Evolutionary conservation across 2,113 vertebrate genomes (phyloP), one percentile per base, ranked within the genome.

Genomic region (Sphaerodactylus townsendi): DNA sequence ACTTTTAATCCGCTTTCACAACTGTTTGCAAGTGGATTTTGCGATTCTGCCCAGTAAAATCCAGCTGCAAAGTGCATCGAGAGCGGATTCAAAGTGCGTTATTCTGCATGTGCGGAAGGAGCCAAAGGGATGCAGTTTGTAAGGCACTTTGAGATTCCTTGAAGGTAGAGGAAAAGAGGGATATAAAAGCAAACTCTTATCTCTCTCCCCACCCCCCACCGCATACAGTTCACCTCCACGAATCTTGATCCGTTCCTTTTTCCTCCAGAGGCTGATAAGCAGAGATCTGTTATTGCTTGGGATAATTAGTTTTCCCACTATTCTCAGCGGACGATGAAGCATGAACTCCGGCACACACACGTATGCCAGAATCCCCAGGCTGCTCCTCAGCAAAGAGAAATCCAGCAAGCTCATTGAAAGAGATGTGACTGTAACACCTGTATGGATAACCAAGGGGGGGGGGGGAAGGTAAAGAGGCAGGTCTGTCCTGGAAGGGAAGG

Each of bases 361-460:
- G 14, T 33, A 11, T 2, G 4, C 1, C 10, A 17, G 2, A 23
- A 70, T 3, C 10, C 23, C 50, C 65, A 35, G 17, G 8, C 15
- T 37, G 48, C 81, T 46, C 39, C 89, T 68, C 2, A 0, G 19
- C 0, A 23, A 21, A 21, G 50, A 35, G 77, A 17, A 77, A 35
- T 48, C 50, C 6, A 48, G 15, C 48, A 19, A 75, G 41, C 82
- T 86, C 76, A 56, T 87, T 88, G 86, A 70, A 15, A 65, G 15
- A 65, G 72, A 2, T 33, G 11, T 85, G 44, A 83, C 85, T 88
- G 14, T 28, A 89, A 88, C 41, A 65, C 39, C 70, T 53, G 15
- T 62, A 21, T 35, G 14, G 71, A 69, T 85, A 79, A 93, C 0
- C 11, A 88, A 72, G 41, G 50, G 25, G 62, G 65, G 64, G 48